Base-by-base conservation (phyloP, 1,140 invertebrate genomes). In the Lethocerus indicus region DNA sequence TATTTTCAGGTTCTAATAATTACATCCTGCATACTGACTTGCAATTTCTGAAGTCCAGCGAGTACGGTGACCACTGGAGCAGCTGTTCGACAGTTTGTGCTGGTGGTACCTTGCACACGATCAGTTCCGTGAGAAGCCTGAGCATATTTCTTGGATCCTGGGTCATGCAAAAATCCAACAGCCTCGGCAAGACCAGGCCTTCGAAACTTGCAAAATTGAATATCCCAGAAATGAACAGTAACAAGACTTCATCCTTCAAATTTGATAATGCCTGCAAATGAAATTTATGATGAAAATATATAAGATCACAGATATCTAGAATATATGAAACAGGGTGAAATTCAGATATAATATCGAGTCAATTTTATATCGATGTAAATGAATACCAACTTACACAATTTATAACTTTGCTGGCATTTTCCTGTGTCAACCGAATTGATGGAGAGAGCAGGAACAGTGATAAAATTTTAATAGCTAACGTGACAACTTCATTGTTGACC, bases 141-240 rank as follows among this genome's bases (percentile, higher is more conserved):
- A 87, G 64, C 2, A 71, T 61, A 44, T 70, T 58, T 52, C 61
- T 25, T 20, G 50, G 28, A 16, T 65, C 63, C 44, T 68, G 58
- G n/a, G 45, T 16, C n/a, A 75, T 61, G 54, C 76, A 76, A 58
- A 70, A 75, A 12, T 70, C 67, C 13, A 87, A 57, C 28, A 85
- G 71, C 29, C 71, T 66, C 0, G 84, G 81, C 45, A 89, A 61
- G 47, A 89, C 70, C 41, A 83, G 64, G 41, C 76, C 67, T 61
- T 85, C 81, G 63, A 87, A 87, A 39, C 75, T 73, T 5, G 75
- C 67, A 61, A 78, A 80, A 40, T 70, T 60, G 25, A 76, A 68
- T 1, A 81, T 65, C 61, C 74, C 73, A 56, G 76, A 69, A 1
- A 84, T 70, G 57, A 81, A 75, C 36, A 69, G 65, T 13, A 78